These are phyloP conservation scores for Anorthoa munda DNA, from an alignment of 2,888 invertebrate genomes.

Conservation along the genomic window DNA sequence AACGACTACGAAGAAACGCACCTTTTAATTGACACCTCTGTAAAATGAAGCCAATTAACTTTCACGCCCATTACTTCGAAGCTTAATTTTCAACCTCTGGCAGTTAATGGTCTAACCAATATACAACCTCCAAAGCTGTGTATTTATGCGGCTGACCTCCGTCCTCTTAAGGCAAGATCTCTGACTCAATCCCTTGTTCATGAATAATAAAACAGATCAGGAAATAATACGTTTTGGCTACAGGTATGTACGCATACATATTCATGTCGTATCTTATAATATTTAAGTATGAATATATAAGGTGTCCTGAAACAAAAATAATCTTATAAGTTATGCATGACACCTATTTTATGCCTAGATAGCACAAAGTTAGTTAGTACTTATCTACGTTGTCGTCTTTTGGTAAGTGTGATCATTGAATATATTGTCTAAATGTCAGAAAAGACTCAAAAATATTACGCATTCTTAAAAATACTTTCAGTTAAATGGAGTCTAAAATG, in stretches of 20 bases:
- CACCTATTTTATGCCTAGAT: not conserved
- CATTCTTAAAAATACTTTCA: not conserved
- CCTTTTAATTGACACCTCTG: not conserved
- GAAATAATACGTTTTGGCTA: slow-evolving; percentile 51
- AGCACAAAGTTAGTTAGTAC: not conserved
- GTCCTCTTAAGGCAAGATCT: slow-evolving; percentile 22
- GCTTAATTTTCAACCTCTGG: slow-evolving; percentile 21
- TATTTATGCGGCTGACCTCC: slow-evolving; percentile 36
- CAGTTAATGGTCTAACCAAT: slow-evolving; percentile 23
- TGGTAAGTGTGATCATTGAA: not conserved
- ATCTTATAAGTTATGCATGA: not conserved
- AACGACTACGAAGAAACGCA: too few species aligned
- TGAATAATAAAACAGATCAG: slow-evolving; percentile 67
- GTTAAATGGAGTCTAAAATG: not conserved
- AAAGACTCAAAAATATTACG: not conserved
- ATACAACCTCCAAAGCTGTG: slow-evolving; percentile 9
- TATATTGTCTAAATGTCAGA: not conserved
- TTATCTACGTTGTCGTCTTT: too few species aligned
- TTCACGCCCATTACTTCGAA: not conserved
- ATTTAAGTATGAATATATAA: slow-evolving; percentile 42
- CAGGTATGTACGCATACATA: slow-evolving; percentile 31
- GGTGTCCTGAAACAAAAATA: slow-evolving; percentile 10
- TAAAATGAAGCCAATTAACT: slow-evolving; percentile 19
- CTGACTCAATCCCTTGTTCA: slow-evolving; percentile 55
- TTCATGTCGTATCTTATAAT: slow-evolving; percentile 29